Evolutionary conservation across 2,888 invertebrate species (phyloP).

Genomic region (Periphyllus acericola): DNA sequence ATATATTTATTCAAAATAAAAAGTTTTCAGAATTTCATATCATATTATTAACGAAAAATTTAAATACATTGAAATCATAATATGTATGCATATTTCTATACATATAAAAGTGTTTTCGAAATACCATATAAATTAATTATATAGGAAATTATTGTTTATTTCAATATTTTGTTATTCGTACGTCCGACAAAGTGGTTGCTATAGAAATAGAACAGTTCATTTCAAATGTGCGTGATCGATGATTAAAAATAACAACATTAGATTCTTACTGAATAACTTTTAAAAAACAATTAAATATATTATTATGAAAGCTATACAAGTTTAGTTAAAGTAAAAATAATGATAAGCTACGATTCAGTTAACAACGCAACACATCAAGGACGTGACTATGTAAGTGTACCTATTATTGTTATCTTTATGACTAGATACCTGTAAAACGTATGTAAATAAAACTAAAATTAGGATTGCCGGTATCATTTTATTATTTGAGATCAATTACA

Average conservation of each 20-base stretch:
- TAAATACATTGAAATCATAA: too few relatives aligned
- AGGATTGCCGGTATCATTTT: neutral
- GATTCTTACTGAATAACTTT: neutral
- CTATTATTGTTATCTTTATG: neutral
- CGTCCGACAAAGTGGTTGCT: neutral
- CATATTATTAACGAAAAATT: too few relatives aligned
- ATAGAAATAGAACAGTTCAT: slow-evolving; percentile 36
- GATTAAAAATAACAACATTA: neutral
- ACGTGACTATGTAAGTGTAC: slow-evolving; percentile 51
- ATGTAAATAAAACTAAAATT: neutral
- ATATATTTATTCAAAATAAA: too few relatives aligned
- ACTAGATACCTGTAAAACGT: neutral
- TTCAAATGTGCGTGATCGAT: slow-evolving; percentile 46
- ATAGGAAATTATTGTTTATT: too few relatives aligned
- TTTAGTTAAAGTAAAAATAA: neutral
- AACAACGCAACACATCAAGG: slow-evolving; percentile 28
- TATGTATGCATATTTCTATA: too few relatives aligned
- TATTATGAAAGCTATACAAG: neutral
- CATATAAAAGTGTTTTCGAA: too few relatives aligned
- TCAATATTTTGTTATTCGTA: too few relatives aligned
- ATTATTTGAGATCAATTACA: too few relatives aligned
- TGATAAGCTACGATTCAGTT: slow-evolving; percentile 28
- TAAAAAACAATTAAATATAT: neutral
- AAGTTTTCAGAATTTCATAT: too few relatives aligned
- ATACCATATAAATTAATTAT: too few relatives aligned